Evolutionary conservation across 92 coral and sea anemone genomes (phyloP), one percentile per base, ranked within the genome.

Genomic region (Phenganax marumi): DNA sequence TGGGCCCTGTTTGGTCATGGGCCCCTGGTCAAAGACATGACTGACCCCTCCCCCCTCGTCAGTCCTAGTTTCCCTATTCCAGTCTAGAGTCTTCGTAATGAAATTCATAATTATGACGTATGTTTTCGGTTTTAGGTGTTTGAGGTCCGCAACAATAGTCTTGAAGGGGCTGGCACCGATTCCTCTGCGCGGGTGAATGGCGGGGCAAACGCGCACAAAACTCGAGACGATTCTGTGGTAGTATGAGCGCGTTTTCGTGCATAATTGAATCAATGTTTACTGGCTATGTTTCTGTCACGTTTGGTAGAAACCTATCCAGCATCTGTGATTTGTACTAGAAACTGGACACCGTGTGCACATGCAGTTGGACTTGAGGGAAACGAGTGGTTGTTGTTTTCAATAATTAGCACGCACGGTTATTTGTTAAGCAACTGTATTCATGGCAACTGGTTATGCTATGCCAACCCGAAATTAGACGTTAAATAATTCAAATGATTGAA

Each of bases 171-270:
- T 50, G 73, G 58, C n/a, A 46, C 60, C 21, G 73, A 50, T 6
- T 22, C 83, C 10, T 61, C 83, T 8, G n/a, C 49, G 58, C 83
- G 83, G 12, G 73, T 62, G 7, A 78, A 78, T 14, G 83, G 83
- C 33, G 46, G 72, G 9, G 13, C 60, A 50, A 58, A 49, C 48
- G 10, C 72, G 21, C 65, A 25, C 46, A 78, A 78, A 78, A n/a
- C 17, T 48, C 83, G 73, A 18, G 72, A 78, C 19, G 83, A 78
- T 14, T 78, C 83, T 0, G 83, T 78, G 8, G 73, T 62, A 2
- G 83, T 78, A 26, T 78, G 60, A 63, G 18, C 33, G 0, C 23
- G 24, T 23, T 14, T 25, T 60, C 60, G 1, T 49, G 19, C 52
- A 13, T 18, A 22, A 21, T n/a, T 77, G 8, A 77, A 75, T 9